Evolutionary conservation across 2,113 vertebrate species (phyloP), one percentile per base, ranked within the genome.

Genomic region (Tetraodon nigroviridis): DNA sequence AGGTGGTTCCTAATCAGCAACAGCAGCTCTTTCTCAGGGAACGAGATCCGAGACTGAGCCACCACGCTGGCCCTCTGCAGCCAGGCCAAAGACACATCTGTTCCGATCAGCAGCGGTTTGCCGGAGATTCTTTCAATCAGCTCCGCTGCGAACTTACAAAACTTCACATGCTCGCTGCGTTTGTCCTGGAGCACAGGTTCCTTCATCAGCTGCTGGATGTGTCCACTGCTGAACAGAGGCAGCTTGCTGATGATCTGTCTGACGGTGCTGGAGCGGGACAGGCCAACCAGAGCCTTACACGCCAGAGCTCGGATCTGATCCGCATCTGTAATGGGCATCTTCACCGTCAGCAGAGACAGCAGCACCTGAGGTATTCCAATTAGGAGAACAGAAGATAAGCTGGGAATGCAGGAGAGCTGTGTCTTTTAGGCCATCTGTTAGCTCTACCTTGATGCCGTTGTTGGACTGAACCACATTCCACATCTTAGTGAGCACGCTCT

Each of bases 381-480:
- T 22, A 32, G 32, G 73, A 73, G 44, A 46, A 12, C 11, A 11
- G 32, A 2, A 37, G 32, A 37, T 37, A 11, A 37, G 32, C 32
- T 37, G 32, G 32, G 32, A 37, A 37, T 10, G 1, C 6, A 12
- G 11, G 32, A 12, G 32, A 10, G 11, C 32, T 37, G 32, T 8
- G 24, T 6, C 24, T 27, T 37, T 37, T 27, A 11, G 14, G 5
- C 0, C 5, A 37, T 49, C 7, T 14, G 3, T 27, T 20, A 37
- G 27, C 6, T 66, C 16, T 76, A 87, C 97, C 87, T 99, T 99
- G 87, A 99, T 99, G 78, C 97, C 97, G 0, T 99, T 99, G 88
- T 99, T 99, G 48, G 95, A 96, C 81, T 98, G 97, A 6, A 99
- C 96, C 72, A 99, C 94, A 0, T 98, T 97, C 97, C 97, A 99